phyloP scores from a whole-genome alignment of 2,113 vertebrate genomes.

The Hippolais icterina region DNA sequence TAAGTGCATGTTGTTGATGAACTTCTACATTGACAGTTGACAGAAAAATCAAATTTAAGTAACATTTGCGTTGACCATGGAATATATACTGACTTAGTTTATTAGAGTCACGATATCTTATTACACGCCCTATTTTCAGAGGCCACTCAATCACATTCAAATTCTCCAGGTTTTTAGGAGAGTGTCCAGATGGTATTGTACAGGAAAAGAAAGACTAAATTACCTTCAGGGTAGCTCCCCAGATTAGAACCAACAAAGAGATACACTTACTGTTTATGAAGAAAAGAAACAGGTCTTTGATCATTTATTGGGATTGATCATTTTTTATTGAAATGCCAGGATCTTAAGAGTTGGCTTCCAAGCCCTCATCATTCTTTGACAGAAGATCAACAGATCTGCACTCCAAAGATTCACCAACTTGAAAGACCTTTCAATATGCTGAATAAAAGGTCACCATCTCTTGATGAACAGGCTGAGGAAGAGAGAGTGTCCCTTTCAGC shows the following conservation, averaged over 20 bases:
- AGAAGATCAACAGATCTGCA: not conserved
- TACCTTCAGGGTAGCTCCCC: slow-evolving; percentile 16
- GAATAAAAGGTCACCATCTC: not conserved
- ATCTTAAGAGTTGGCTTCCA: slow-evolving; percentile 49
- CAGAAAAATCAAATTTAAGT: not conserved
- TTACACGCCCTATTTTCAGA: not conserved
- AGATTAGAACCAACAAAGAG: not conserved
- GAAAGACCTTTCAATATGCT: slow-evolving; percentile 47
- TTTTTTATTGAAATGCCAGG: slow-evolving; percentile 36
- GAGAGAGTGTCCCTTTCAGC: not conserved
- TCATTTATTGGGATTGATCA: slow-evolving; percentile 8
- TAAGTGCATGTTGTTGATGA: not conserved
- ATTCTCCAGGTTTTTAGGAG: not conserved
- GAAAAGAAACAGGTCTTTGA: slow-evolving; percentile 55
- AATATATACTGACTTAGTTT: not conserved
- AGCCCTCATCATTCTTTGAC: slow-evolving; percentile 15
- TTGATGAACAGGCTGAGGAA: not conserved
- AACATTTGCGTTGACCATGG: not conserved
- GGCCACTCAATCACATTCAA: not conserved
- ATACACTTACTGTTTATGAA: slow-evolving; percentile 37
- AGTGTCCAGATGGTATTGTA: not conserved
- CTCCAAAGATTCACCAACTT: slow-evolving; percentile 3
- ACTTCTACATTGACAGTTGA: not conserved
- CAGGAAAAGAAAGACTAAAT: not conserved
- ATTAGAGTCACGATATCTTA: not conserved